Percentiles rank a stretch among this genome's conserved stretches.
phyloP scores from a whole-genome alignment of 1,140 invertebrate species.

The Aporrectodea caliginosa region DNA sequence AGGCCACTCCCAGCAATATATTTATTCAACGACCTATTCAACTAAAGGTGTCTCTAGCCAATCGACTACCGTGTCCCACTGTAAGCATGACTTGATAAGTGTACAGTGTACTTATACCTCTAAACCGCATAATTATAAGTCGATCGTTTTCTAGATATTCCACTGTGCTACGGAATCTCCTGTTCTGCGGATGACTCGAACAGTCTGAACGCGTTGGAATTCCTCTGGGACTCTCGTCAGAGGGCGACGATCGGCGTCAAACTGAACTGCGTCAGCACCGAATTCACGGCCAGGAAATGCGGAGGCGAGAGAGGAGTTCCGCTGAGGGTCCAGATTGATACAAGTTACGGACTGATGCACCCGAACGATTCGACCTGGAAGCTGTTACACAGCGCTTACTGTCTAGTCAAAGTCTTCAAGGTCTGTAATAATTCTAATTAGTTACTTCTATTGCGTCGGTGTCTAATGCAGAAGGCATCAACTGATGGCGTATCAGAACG shows the following conservation, averaged over 20 bases:
- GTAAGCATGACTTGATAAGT: too few relatives aligned
- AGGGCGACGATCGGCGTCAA: slow-evolving; percentile 10
- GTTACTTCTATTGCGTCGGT: too few relatives aligned
- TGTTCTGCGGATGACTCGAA: background rate
- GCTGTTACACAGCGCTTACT: slow-evolving; percentile 82
- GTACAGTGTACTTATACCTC: too few relatives aligned
- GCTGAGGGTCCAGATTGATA: slow-evolving; percentile 81
- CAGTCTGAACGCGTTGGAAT: background rate
- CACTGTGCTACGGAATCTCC: slow-evolving; percentile 6
- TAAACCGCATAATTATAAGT: too few relatives aligned
- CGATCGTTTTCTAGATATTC: slow-evolving; percentile 16
- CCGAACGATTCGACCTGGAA: slow-evolving; percentile 32
- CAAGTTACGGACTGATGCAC: slow-evolving; percentile 43
- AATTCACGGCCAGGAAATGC: slow-evolving; percentile 96
- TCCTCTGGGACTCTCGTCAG: background rate
- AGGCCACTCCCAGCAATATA: too few relatives aligned
- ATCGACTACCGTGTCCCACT: too few relatives aligned
- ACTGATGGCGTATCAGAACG: too few relatives aligned
- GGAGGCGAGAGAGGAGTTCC: slow-evolving; percentile 96
- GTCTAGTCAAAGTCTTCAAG: slow-evolving; percentile 85
- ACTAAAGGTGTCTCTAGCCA: too few relatives aligned
- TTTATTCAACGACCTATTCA: too few relatives aligned
- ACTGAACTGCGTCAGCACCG: slow-evolving; percentile 92
- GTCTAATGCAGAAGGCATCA: too few relatives aligned
- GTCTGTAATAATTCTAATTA: too few relatives aligned